Evolutionary conservation across 1,140 invertebrate genomes (phyloP), one percentile per base, ranked within the genome.

Genomic region (Cotesia chilonis): DNA sequence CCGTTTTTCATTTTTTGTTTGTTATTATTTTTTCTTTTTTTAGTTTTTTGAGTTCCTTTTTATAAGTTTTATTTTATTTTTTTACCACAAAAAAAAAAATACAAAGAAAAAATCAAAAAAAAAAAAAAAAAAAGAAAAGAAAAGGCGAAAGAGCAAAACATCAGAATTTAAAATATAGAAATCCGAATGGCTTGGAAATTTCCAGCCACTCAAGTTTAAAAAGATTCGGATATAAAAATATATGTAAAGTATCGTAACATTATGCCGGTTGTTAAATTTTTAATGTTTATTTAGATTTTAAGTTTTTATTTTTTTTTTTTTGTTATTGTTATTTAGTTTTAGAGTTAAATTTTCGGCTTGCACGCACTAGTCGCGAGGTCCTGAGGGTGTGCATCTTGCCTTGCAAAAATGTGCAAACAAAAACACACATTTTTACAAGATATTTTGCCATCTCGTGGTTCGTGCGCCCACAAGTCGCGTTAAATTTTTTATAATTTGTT

Each of bases 291-390:
- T 74, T 67, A 76, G 14, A 41, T 41, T 6, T 41, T 41, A 41
- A 41, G 41, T 41, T 41, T 41, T 41, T 41, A 7, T 41, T 41
- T 41, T 41, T 41, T 41, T 41, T 41, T 41, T 41, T 5, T 41
- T 41, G 74, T 69, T 68, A 76, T 81, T 83, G 82, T 83, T 83
- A 82, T 80, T 71, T 83, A 82, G 77, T 79, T 81, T 67, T 70
- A 66, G 77, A 78, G 70, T 77, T 70, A 70, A 63, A 59, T 35
- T 51, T 28, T 51, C 20, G 38, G 28, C 38, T 38, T 36, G 60
- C 14, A 12, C 72, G 74, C 67, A 60, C 52, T 74, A 61, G 36
- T 72, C 66, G 67, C 61, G 76, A 75, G 60, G 59, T 60, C 35
- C 20, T 36, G 12, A 12, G 36, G 52, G 38, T 17, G 12, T 7